A percentile compares a stretch with the other conserved stretches of the same genome.
Evolutionary conservation across 2,888 invertebrate genomes (phyloP).

Genomic region (Eurois occulta): DNA sequence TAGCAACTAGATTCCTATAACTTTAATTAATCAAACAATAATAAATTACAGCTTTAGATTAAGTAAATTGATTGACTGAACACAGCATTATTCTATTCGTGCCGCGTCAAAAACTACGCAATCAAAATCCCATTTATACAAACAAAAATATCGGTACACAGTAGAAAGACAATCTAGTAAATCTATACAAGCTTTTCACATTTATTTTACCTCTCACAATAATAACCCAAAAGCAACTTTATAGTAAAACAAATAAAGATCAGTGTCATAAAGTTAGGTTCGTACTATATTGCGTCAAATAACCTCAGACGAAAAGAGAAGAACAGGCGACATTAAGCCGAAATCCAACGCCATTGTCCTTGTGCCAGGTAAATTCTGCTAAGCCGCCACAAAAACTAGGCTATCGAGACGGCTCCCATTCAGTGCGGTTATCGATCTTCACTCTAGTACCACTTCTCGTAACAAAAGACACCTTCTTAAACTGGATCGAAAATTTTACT

Average conservation of each 20-base stretch:
- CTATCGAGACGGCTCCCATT: conserved; percentile 63
- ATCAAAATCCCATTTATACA: conserved; percentile 37
- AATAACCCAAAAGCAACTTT: not conserved
- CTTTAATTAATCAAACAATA: not conserved
- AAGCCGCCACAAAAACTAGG: conserved; percentile 66
- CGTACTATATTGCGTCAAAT: conserved; percentile 1
- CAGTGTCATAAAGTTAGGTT: not conserved
- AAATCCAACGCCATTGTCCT: conserved; percentile 47
- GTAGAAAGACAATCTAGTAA: not conserved
- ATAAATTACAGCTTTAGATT: not conserved
- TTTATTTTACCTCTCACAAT: not conserved
- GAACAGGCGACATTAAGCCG: conserved; percentile 38
- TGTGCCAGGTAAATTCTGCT: conserved; percentile 45
- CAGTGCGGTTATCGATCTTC: conserved; percentile 71
- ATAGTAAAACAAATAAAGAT: not conserved
- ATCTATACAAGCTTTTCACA: not conserved
- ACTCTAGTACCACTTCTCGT: conserved; percentile 63
- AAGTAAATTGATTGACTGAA: not conserved
- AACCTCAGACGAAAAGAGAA: conserved; percentile 37
- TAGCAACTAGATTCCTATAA: not conserved
- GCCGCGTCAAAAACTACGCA: conserved; percentile 15
- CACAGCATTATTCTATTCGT: not conserved
- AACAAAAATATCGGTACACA: conserved; percentile 31
- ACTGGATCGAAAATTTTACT: conserved; percentile 41
- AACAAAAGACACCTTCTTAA: conserved; percentile 63